These are phyloP conservation scores for Euwallacea similis DNA, from an alignment of 1,140 invertebrate species.

Conservation along the genomic window DNA sequence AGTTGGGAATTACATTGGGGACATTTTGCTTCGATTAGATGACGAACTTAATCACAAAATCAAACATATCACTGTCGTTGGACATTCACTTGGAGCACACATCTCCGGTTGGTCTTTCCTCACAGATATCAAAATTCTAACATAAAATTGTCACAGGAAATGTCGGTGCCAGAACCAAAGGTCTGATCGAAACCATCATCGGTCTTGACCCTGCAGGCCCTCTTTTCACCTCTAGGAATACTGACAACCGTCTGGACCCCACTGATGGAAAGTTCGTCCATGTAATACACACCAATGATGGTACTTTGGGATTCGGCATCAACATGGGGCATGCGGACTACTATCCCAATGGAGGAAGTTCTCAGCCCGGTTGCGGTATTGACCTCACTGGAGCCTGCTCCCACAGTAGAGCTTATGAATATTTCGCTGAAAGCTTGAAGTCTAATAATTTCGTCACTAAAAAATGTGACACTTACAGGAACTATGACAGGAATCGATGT, in stretches of 20 bases:
- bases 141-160: conserved; percentile 52
- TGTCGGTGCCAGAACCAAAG: conserved; percentile 56
- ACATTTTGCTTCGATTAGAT: conserved; percentile 59
- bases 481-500: conserved; percentile 60
- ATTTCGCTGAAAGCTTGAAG: conserved; percentile 52
- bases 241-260: conserved; percentile 60
- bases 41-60: conserved; percentile 53
- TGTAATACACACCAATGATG: conserved; percentile 65
- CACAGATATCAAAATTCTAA: conserved; percentile 43
- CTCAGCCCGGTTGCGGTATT: conserved; percentile 68
- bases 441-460: conserved; percentile 56
- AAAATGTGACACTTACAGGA: conserved; percentile 61
- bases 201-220: conserved; percentile 60
- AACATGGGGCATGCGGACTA: conserved; percentile 71
- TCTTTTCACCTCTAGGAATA: conserved; percentile 55
- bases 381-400: conserved; percentile 57
- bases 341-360: conserved; percentile 67
- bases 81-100: conserved; percentile 72
- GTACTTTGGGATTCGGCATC: conserved; percentile 61
- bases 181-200: conserved; percentile 51
- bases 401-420: conserved; percentile 62
- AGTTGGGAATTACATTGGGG: conserved; percentile 58
- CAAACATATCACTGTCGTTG: conserved; percentile 62
- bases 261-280: conserved; percentile 66
- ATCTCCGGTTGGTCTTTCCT: conserved; percentile 66